Evolutionary conservation across 2,113 vertebrate genomes (phyloP), one percentile per base, ranked within the genome.

Genomic region (Cygnus buccinator): DNA sequence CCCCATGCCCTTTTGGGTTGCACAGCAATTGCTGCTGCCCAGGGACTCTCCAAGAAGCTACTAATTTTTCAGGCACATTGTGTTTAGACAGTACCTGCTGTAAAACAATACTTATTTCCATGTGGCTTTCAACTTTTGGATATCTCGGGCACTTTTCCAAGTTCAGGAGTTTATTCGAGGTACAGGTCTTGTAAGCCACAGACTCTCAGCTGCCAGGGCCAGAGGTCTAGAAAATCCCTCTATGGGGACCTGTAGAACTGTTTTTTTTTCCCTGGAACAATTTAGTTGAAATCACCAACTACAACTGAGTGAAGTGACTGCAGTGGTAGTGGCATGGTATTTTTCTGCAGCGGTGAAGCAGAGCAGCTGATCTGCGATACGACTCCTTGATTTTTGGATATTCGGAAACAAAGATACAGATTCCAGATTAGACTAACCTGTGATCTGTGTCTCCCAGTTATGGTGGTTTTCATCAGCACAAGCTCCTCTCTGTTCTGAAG

Each of bases 281-380:
- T 11, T 10, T 18, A 29, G 10, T 23, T 58, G 62, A 46, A 25
- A 28, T 90, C 79, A 21, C 12, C 41, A 50, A 28, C 35, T 28
- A 4, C 14, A 3, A 10, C 25, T 20, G 14, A 15, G 13, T 5
- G 59, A 70, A 31, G 61, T 3, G 19, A 14, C 6, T 6, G 33
- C 35, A 16, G 22, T 14, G 3, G 22, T 13, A 33, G 41, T 13
- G 31, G 54, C 19, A 6, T 2, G 2, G 9, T 5, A 8, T 13
- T 28, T 26, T 3, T 1, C 54, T 26, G 48, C 35, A 26, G 22
- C 59, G 9, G 33, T 14, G 58, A 26, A 54, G 37, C 50, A 10
- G 12, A 61, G 52, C 1, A 1, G 17, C 21, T 10, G 11, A 18
- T 22, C 15, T 52, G 72, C 41, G 33, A 10, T 1, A 1, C 1